These are phyloP conservation scores for Bombus turneri DNA, from an alignment of 1,140 invertebrate species.

Conservation along the genomic window DNA sequence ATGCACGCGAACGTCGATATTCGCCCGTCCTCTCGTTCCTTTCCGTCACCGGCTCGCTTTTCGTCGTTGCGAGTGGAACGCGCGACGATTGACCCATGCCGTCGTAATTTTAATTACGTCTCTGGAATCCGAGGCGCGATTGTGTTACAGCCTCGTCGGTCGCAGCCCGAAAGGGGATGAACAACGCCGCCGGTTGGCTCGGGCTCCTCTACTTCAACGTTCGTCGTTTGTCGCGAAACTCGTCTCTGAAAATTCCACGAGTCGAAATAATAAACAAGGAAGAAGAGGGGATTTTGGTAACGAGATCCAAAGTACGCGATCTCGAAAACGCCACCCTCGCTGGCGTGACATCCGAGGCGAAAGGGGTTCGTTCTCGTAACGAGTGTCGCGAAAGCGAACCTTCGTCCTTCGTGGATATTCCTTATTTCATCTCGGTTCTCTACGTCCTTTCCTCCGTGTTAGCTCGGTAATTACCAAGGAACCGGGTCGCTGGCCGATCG, in stretches of 20 bases:
- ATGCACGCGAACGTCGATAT: constrained; percentile 6
- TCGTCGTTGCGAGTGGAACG: not conserved
- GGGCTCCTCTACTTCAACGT: not conserved
- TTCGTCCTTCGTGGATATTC: constrained; percentile 33
- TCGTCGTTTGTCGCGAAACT: not conserved
- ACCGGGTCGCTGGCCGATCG: not conserved
- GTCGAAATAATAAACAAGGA: constrained; percentile 73
- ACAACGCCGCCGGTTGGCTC: not conserved
- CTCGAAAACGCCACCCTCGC: constrained; percentile 49
- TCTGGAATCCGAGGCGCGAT: constrained; percentile 57
- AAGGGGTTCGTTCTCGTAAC: constrained; percentile 65
- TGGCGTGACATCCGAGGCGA: constrained; percentile 69
- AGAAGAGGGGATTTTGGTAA: constrained; percentile 55
- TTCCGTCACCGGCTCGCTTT: not conserved
- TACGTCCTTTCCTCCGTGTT: not conserved
- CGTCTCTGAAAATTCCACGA: constrained; percentile 46
- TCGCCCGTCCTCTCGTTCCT: not conserved
- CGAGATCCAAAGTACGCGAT: constrained; percentile 65
- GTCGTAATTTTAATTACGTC: constrained; percentile 48
- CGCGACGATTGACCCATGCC: constrained; percentile 34
- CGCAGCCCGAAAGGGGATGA: constrained; percentile 37
- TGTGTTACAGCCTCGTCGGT: constrained; percentile 61
- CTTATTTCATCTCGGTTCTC: not conserved
- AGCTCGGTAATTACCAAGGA: constrained; percentile 11
- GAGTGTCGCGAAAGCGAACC: constrained; percentile 41